Percentiles rank a stretch among this genome's conserved stretches.
Evolutionary conservation across 2,797 vertebrate genomes (phyloP).

Genomic region (Lophius americanus): DNA sequence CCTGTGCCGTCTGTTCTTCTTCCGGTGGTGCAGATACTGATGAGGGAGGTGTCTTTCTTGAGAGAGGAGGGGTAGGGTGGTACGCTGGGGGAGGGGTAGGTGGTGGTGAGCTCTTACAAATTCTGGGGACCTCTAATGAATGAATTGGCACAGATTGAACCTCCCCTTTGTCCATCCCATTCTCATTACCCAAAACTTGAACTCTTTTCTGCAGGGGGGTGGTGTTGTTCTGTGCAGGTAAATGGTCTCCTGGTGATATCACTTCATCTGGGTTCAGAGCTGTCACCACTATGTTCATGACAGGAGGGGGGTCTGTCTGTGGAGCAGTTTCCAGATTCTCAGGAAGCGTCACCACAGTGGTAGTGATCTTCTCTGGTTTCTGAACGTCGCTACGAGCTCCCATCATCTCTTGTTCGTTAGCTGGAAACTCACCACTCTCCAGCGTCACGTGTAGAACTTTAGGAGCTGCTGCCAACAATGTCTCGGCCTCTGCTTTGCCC

Average conservation of each 20-base stretch:
- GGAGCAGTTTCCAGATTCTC: slow-evolving; percentile 35
- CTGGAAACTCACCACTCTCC: slow-evolving; percentile 26
- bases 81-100: slow-evolving; percentile 90
- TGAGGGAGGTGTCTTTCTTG: slow-evolving; percentile 75
- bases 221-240: slow-evolving; percentile 30
- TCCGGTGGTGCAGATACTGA: slow-evolving; percentile 59
- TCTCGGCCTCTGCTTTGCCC: slow-evolving; percentile 35
- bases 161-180: slow-evolving; percentile 27
- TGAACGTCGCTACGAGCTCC: slow-evolving; percentile 31
- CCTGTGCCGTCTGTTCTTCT: slow-evolving; percentile 59
- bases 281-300: slow-evolving; percentile 70
- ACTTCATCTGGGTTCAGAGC: slow-evolving; percentile 43
- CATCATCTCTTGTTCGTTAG: slow-evolving; percentile 15
- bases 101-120: slow-evolving; percentile 75
- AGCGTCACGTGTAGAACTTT: slow-evolving; percentile 18
- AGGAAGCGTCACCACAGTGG: slow-evolving; percentile 19
- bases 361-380: slow-evolving; percentile 35
- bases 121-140: slow-evolving; percentile 43
- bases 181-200: slow-evolving; percentile 2
- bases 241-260: slow-evolving; percentile 20
- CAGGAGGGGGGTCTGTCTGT: slow-evolving; percentile 71
- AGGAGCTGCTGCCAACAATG: slow-evolving; percentile 5
- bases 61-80: slow-evolving; percentile 88
- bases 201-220: slow-evolving; percentile 19
- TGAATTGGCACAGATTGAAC: slow-evolving; percentile 36